These are phyloP conservation scores for Drosophila formosana DNA, from an alignment of 2,888 invertebrate genomes.

Conservation along the genomic window DNA sequence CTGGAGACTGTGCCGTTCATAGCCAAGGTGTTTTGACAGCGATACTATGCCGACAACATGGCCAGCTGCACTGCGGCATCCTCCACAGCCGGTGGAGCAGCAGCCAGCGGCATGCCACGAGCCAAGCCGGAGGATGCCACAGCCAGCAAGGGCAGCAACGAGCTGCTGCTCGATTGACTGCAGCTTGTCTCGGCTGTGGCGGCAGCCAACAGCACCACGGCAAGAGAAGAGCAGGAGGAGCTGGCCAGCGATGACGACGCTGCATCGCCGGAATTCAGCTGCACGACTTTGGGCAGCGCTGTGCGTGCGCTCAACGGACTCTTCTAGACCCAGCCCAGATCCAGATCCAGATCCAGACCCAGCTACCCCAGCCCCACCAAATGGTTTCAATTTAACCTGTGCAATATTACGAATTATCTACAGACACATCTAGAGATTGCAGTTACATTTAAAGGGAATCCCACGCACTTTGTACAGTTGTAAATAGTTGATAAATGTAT, in stretches of 20 bases:
- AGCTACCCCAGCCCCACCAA: slow-evolving; percentile 52
- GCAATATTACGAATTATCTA: slow-evolving; percentile 56
- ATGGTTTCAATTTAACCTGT: slow-evolving; percentile 75
- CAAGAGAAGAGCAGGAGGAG: not conserved
- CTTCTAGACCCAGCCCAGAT: slow-evolving; percentile 39
- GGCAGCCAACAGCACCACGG: slow-evolving; percentile 35
- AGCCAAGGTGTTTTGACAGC: slow-evolving; percentile 86
- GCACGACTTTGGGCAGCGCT: slow-evolving; percentile 78
- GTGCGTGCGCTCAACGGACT: slow-evolving; percentile 79
- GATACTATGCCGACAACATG: slow-evolving; percentile 84
- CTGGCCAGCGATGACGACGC: slow-evolving; percentile 13
- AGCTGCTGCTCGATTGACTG: slow-evolving; percentile 84
- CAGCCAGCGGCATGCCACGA: not conserved
- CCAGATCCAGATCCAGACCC: no score
- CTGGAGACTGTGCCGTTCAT: slow-evolving; percentile 85
- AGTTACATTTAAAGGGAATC: not conserved
- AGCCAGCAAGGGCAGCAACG: slow-evolving; percentile 27
- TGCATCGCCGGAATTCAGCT: slow-evolving; percentile 53
- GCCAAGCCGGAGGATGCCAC: slow-evolving; percentile 17
- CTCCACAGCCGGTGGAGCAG: slow-evolving; percentile 25
- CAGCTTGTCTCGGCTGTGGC: slow-evolving; percentile 79
- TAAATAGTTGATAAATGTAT: slow-evolving; percentile 21
- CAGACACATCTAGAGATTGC: not conserved
- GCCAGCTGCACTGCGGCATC: slow-evolving; percentile 60
- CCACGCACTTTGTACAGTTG: slow-evolving; percentile 36